Conservation (phyloP, 2,113 vertebrate genomes). For the Dipodomys ordii region DNA sequence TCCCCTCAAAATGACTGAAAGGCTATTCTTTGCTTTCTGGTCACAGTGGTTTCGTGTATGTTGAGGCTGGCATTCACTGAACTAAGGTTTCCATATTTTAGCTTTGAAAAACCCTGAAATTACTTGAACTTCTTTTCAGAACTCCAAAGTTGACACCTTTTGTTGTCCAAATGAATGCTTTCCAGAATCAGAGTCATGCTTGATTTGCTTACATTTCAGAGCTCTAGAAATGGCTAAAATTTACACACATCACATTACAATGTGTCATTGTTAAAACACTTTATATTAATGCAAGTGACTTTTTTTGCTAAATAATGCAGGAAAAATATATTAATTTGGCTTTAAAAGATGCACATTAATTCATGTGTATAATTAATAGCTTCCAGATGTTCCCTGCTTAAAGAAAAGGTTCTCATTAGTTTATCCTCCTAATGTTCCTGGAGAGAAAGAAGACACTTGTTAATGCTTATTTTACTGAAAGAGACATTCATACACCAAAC, state of each 20-base stretch:
- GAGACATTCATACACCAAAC: background rate
- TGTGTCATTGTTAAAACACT: background rate
- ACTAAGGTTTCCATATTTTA: constrained; percentile 32
- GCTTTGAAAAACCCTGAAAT: constrained; percentile 58
- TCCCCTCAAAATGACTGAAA: constrained; percentile 9
- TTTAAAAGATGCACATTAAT: constrained; percentile 26
- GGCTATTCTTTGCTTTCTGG: background rate
- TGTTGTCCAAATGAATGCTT: background rate
- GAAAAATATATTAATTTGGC: constrained; percentile 36
- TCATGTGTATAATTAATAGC: constrained; percentile 55
- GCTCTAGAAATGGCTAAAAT: background rate
- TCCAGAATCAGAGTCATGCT: background rate
- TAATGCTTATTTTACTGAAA: constrained; percentile 52
- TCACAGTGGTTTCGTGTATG: background rate
- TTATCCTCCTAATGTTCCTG: constrained; percentile 11
- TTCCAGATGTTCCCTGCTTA: constrained; percentile 26
- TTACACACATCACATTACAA: background rate
- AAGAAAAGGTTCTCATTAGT: constrained; percentile 27
- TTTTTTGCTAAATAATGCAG: constrained; percentile 34
- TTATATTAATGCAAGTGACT: background rate
- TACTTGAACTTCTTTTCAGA: constrained; percentile 55
- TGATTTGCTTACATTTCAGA: background rate
- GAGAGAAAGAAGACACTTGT: background rate
- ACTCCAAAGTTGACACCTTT: constrained; percentile 4
- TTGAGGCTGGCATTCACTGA: constrained; percentile 10